Conservation (phyloP, 2,797 vertebrate genomes). For the Alcedo atthis region DNA sequence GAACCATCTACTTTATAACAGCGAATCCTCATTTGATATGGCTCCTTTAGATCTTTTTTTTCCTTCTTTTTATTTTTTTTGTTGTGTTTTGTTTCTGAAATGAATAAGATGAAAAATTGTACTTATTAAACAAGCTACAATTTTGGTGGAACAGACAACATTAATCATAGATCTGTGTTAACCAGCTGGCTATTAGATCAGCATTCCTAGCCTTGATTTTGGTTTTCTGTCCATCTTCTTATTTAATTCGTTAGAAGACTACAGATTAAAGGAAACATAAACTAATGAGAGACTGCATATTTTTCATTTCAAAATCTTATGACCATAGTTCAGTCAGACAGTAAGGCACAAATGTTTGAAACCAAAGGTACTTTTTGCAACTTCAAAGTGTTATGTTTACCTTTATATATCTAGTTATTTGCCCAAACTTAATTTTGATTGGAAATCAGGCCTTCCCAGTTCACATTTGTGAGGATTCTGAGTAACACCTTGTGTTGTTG, state of each 20-base stretch:
- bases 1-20: neutral
- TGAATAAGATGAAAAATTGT: neutral
- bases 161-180: neutral
- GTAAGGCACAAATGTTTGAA: neutral
- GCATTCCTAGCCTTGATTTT: neutral
- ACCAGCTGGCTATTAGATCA: constrained; percentile 1
- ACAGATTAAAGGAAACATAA: constrained; percentile 7
- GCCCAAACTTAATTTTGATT: neutral
- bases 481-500: neutral
- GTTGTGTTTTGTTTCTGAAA: neutral
- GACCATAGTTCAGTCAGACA: neutral
- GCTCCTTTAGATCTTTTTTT: neutral
- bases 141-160: neutral
- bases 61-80: too few relatives aligned
- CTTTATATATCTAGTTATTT: constrained; percentile 23
- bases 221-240: neutral
- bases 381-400: neutral
- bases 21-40: neutral
- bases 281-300: neutral
- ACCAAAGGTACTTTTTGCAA: neutral
- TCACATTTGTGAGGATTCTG: neutral
- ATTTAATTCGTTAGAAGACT: neutral
- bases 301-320: neutral
- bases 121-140: neutral
- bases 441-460: neutral